phyloP scores from a whole-genome alignment of 2,797 vertebrate genomes.

The Myiotriccus ornatus region DNA sequence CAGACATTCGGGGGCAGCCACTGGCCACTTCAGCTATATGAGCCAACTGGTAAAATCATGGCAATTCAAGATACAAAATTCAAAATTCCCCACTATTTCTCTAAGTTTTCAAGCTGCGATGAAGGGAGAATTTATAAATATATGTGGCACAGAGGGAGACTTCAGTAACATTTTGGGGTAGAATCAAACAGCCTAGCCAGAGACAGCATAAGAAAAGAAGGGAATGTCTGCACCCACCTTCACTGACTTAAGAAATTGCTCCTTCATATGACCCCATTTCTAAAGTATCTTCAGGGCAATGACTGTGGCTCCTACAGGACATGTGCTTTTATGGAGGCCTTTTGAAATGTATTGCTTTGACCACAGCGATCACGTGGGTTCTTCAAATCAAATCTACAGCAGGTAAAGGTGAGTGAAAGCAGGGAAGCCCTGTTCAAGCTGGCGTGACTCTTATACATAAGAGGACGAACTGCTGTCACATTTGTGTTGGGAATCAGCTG shows the following conservation, averaged over 20 bases:
- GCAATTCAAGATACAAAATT: not conserved
- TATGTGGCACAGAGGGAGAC: not conserved
- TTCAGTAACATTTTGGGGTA: not conserved
- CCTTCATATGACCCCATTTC: not conserved
- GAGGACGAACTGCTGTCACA: not conserved
- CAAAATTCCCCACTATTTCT: not conserved
- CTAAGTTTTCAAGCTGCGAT: accelerated
- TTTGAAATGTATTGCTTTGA: not conserved
- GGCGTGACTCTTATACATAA: not conserved
- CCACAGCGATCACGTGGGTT: not conserved
- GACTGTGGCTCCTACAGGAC: not conserved
- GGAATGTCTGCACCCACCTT: not conserved
- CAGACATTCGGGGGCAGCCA: not conserved
- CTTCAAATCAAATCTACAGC: not conserved
- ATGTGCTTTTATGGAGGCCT: not conserved
- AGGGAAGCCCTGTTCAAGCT: not conserved
- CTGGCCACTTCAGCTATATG: not conserved
- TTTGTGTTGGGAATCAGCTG: not conserved
- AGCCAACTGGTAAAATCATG: not conserved
- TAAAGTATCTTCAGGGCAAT: not conserved
- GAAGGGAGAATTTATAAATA: not conserved
- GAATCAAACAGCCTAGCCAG: not conserved
- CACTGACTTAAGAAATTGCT: not conserved
- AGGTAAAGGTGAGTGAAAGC: not conserved
- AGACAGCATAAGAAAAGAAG: not conserved